Evolutionary conservation across 1,140 invertebrate species (phyloP), one percentile per base, ranked within the genome.

Genomic region (Diorhabda carinulata): DNA sequence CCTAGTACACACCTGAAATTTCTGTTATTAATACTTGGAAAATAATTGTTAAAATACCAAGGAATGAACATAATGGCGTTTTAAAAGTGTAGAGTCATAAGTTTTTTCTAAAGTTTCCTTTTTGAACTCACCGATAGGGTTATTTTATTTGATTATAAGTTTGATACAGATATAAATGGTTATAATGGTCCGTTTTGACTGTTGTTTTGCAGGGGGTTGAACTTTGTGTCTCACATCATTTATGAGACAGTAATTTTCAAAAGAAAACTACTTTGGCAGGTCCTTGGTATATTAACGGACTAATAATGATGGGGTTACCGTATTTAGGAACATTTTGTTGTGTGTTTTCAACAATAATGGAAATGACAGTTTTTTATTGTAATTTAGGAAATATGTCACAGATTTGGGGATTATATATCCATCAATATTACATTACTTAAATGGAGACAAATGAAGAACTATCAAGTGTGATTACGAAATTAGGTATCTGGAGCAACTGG

Each of bases 31-130:
- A 52, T 52, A 52, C 47, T 52, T 52, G 47, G n/a, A 52, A 6
- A n/a, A 52, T 52, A n/a, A 52, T 6, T 52, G 6, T n/a, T n/a
- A 3, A 52, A 52, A 52, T 52, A 52, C 47, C 6, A n/a, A 6
- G 47, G 47, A 52, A 52, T 52, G 47, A 52, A 52, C n/a, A 52
- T 52, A 52, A 52, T 52, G 47, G n/a, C 47, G n/a, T 52, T 52
- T 52, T 52, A 52, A 52, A 52, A 52, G 47, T 52, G 47, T 4
- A 52, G 47, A 4, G 47, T 8, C 47, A 52, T 52, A 4, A 52
- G 47, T 52, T 52, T 52, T 25, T 52, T 52, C 47, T 52, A 52
- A 52, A 52, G 6, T 52, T 52, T 52, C 47, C n/a, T 8, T n/a
- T 52, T 52, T 52, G 47, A 52, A n/a, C 4, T 4, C 3, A n/a